Percentiles rank a stretch among this genome's conserved stretches.
These are phyloP conservation scores for Oostethus manadensis DNA, from an alignment of 2,113 vertebrate genomes.

Conservation along the genomic window DNA sequence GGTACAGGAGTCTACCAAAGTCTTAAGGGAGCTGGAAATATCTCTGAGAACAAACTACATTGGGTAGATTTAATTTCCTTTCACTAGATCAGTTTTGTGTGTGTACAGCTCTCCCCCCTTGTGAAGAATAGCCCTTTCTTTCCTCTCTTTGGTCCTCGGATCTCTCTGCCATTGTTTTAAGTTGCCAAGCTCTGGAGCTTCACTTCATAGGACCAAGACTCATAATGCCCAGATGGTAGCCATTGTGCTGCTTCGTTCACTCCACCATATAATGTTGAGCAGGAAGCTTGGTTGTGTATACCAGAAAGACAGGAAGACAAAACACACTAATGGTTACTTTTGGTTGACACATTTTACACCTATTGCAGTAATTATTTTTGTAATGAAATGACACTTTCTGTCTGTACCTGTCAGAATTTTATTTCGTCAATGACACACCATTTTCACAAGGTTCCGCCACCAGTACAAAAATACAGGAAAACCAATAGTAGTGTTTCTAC, in stretches of 20 bases:
- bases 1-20: slow-evolving; percentile 93
- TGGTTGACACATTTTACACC: slow-evolving; percentile 15
- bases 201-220: slow-evolving; percentile 51
- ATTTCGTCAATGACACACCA: neutral
- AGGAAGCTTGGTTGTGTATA: slow-evolving; percentile 71
- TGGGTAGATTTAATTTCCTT: slow-evolving; percentile 73
- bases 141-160: slow-evolving; percentile 48
- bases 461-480: neutral
- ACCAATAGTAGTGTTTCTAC: neutral
- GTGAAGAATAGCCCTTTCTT: slow-evolving; percentile 40
- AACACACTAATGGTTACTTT: slow-evolving; percentile 31
- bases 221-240: slow-evolving; percentile 74
- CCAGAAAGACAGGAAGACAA: slow-evolving; percentile 67
- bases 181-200: slow-evolving; percentile 56
- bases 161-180: slow-evolving; percentile 51
- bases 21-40: slow-evolving; percentile 92
- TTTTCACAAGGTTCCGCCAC: slow-evolving; percentile 10
- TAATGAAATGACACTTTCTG: neutral
- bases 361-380: slow-evolving; percentile 7
- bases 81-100: slow-evolving; percentile 10
- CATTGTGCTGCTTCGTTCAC: slow-evolving; percentile 65
- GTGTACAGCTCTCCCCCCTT: slow-evolving; percentile 14
- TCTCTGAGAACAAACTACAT: slow-evolving; percentile 95
- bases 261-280: slow-evolving; percentile 57
- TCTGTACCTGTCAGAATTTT: no score